Percentiles rank a stretch among this genome's conserved stretches.
These are phyloP conservation scores for Iselma pallidipennis DNA, from an alignment of 2,888 invertebrate species.

Conservation along the genomic window DNA sequence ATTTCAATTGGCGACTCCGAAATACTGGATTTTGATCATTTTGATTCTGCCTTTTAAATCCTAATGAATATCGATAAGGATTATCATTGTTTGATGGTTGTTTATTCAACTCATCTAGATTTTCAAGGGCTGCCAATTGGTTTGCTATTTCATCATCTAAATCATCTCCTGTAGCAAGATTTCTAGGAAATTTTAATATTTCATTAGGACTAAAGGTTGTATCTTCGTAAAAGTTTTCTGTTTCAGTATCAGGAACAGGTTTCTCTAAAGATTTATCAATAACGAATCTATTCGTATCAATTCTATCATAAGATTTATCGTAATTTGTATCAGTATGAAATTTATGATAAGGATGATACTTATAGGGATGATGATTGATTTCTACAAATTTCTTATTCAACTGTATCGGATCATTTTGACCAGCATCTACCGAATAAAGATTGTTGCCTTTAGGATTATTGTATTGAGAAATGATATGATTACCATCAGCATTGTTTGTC, in stretches of 20 bases:
- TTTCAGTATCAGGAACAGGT: background rate
- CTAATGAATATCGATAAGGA: too few species aligned
- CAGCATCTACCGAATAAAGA: constrained; percentile 14
- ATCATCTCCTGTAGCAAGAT: too few species aligned
- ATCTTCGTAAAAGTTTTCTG: too few species aligned
- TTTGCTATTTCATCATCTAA: too few species aligned
- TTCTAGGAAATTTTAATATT: too few species aligned
- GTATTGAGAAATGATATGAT: too few species aligned
- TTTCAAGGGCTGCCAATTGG: too few species aligned
- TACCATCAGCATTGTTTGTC: too few species aligned
- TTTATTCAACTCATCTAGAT: background rate
- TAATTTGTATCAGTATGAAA: background rate
- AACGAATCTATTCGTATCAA: background rate
- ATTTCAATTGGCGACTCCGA: constrained; percentile 11
- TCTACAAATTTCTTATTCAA: background rate
- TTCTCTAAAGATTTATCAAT: background rate
- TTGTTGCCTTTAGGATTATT: constrained; percentile 15
- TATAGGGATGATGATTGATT: background rate
- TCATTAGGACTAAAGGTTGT: too few species aligned
- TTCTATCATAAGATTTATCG: background rate
- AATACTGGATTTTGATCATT: constrained; percentile 2
- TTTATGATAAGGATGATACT: background rate
- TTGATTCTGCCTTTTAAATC: too few species aligned
- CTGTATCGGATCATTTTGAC: constrained; percentile 1
- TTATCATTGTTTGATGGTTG: background rate